Conservation (phyloP, 2,888 invertebrate species). For the Latrodectus hesperus region DNA sequence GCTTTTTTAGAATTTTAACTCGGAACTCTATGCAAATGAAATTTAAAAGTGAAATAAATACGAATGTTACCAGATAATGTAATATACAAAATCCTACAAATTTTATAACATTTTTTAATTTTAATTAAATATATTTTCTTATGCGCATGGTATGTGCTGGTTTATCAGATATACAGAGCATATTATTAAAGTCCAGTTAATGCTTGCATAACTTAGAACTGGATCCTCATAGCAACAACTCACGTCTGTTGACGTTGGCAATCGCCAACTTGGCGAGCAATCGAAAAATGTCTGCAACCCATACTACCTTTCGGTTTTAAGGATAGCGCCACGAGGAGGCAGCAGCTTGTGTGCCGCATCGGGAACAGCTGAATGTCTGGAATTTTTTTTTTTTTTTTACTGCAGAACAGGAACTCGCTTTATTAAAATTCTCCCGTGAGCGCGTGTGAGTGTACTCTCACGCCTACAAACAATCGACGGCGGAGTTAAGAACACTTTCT, state of each 20-base stretch:
- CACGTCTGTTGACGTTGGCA: not conserved
- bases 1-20: too few relatives aligned
- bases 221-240: conserved; percentile 8
- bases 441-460: conserved; percentile 5
- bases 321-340: not conserved
- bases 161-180: too few relatives aligned
- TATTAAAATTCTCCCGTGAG: not conserved
- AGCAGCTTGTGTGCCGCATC: not conserved
- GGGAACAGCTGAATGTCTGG: not conserved
- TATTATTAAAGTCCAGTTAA: too few relatives aligned
- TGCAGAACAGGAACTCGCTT: not conserved
- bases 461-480: not conserved
- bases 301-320: not conserved
- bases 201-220: too few relatives aligned
- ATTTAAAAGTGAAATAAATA: too few relatives aligned
- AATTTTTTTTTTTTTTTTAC: conserved; percentile 5
- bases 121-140: too few relatives aligned
- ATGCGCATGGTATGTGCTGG: too few relatives aligned
- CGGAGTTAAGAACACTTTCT: not conserved
- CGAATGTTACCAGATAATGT: too few relatives aligned
- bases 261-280: not conserved
- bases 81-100: too few relatives aligned
- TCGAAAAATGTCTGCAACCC: not conserved
- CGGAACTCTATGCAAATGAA: too few relatives aligned
- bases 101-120: too few relatives aligned